Conservation (phyloP, 2,797 vertebrate species). For the Rhyacichthys aspro region DNA sequence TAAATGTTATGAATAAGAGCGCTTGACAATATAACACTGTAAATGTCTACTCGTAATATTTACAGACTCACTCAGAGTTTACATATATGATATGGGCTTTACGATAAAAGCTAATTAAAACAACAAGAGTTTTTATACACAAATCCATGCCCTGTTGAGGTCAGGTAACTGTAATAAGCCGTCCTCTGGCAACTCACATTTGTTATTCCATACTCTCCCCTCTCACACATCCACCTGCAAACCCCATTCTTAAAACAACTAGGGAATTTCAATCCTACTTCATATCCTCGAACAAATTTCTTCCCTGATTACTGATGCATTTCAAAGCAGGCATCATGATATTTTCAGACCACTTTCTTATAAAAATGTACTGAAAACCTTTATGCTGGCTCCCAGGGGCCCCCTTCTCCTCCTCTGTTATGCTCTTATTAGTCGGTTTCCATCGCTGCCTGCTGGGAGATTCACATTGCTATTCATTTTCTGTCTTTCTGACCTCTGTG, state of each 20-base stretch:
- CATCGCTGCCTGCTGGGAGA: conserved; percentile 88
- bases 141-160: conserved; percentile 24
- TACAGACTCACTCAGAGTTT: no score
- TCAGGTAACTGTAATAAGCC: conserved; percentile 18
- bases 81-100: no score
- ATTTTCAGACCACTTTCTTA: conserved; percentile 92
- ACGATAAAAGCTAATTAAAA: background rate
- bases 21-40: no score
- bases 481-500: conserved; percentile 91
- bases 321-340: conserved; percentile 90
- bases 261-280: conserved; percentile 74
- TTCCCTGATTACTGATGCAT: conserved; percentile 92
- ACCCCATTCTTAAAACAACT: conserved; percentile 59
- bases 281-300: conserved; percentile 79
- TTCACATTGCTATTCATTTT: conserved; percentile 94
- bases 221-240: conserved; percentile 56
- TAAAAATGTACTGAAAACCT: conserved; percentile 90
- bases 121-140: conserved; percentile 5
- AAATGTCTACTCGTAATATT: no score
- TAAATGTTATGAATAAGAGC: conserved; percentile 11
- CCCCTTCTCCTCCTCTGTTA: conserved; percentile 87
- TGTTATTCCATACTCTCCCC: conserved; percentile 55
- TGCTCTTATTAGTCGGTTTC: conserved; percentile 95
- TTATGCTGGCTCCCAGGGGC: conserved; percentile 89
- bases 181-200: conserved; percentile 43